Base-by-base conservation (phyloP, 2,888 invertebrate genomes). In the Germaria angustata region DNA sequence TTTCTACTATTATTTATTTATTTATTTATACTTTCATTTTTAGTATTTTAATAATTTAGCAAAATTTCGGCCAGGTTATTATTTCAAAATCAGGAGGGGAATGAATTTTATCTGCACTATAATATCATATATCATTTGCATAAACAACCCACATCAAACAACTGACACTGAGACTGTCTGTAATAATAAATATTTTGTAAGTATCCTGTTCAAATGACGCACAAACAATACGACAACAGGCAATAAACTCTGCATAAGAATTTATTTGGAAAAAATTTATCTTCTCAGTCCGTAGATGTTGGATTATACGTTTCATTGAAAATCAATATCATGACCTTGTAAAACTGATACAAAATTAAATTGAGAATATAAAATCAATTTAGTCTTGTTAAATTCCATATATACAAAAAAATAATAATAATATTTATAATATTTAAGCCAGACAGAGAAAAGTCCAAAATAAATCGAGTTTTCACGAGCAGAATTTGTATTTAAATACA, bases 101-200 rank as follows among this genome's bases (percentile, higher is more conserved):
- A 17, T 11, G 3, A 8, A 0, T 46, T 22, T 13, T 49, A 22
- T 49, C 4, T 49, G 1, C 22, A 24, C n/a, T n/a, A n/a, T 0
- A 51, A 22, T 51, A 3, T n/a, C 6, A 51, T 51, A 51, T 24
- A 51, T 51, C 24, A 51, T 51, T 51, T 51, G n/a, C 7, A 61
- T 24, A 41, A 36, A 57, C 57, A 57, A 57, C n/a, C 13, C 36
- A 41, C 41, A 24, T 32, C 20, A 20, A 61, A 41, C 41, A n/a
- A 15, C 41, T 41, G 61, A 24, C 24, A 61, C 41, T 61, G 61
- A 28, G 9, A 41, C 24, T 61, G 57, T 39, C 36, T 36, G n/a
- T 24, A 24, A n/a, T 24, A 51, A 24, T 51, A 24, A 49, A 13
- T 4, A 7, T 22, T 51, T 2, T 24, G 0, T n/a, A 51, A 49